Evolutionary conservation across 2,797 vertebrate species (phyloP).

Genomic region (Silurus aristotelis): DNA sequence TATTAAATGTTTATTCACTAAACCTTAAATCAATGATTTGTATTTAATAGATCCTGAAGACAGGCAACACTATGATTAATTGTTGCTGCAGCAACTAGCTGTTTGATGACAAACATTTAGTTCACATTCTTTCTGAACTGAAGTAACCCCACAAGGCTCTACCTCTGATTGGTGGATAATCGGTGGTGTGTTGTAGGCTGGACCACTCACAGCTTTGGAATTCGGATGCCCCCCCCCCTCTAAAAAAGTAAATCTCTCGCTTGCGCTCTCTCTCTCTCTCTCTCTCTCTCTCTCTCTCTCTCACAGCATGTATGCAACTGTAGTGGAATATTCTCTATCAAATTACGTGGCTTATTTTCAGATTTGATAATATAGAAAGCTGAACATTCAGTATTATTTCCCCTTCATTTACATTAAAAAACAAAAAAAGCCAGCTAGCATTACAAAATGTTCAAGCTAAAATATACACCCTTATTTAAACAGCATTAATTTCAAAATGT

Average conservation of each 20-base stretch:
- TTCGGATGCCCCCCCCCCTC: slow-evolving; percentile 22
- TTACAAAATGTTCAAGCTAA: not conserved
- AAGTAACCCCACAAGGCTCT: slow-evolving; percentile 69
- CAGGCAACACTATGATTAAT: not conserved
- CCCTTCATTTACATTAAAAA: not conserved
- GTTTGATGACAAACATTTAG: not conserved
- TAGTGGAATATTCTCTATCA: not conserved
- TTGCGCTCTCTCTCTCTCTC: not conserved
- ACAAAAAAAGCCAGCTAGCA: not conserved
- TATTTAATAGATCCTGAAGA: not conserved
- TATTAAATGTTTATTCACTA: not conserved
- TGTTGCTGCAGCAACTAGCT: not conserved
- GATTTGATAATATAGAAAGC: not conserved
- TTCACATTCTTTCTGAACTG: slow-evolving; percentile 62
- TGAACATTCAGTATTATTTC: not conserved
- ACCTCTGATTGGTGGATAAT: slow-evolving; percentile 67
- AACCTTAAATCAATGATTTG: not conserved
- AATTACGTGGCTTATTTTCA: not conserved
- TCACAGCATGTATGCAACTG: not conserved
- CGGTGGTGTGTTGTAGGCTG: slow-evolving; percentile 76
- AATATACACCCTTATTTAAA: not conserved
- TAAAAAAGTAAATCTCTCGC: not conserved
- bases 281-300: not conserved
- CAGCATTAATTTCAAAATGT: not conserved
- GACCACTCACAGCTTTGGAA: slow-evolving; percentile 64